These are phyloP conservation scores for Folsomia candida DNA, from an alignment of 2,888 invertebrate species.

Conservation along the genomic window DNA sequence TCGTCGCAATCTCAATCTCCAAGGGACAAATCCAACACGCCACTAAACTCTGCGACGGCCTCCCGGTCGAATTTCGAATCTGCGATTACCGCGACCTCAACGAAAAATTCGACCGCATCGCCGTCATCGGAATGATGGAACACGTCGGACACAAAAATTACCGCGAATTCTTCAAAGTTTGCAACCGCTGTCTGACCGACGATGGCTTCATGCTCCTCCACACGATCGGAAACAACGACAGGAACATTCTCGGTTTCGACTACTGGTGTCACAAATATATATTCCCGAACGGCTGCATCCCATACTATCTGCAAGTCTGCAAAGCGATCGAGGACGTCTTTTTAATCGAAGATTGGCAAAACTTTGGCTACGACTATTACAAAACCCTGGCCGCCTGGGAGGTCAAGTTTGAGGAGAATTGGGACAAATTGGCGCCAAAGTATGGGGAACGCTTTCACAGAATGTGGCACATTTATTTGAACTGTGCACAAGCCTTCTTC, in stretches of 20 bases:
- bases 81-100: conserved; percentile 37
- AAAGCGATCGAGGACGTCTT: conserved; percentile 34
- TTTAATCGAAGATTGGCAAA: conserved; percentile 44
- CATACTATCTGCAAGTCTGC: conserved; percentile 41
- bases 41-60: conserved; percentile 22
- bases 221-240: conserved; percentile 35
- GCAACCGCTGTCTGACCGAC: conserved; percentile 28
- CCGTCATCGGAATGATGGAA: conserved; percentile 41
- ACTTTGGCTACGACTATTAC: conserved; percentile 7
- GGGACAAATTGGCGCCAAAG: conserved; percentile 4
- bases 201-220: conserved; percentile 42
- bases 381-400: conserved; percentile 19
- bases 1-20: conserved; percentile 38
- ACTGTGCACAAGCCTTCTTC: neutral
- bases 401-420: conserved; percentile 20
- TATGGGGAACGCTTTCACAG: neutral
- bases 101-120: conserved; percentile 42
- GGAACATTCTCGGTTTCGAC: conserved; percentile 27
- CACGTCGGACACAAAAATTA: conserved; percentile 38
- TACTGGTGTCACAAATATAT: conserved; percentile 44
- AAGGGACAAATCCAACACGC: conserved; percentile 32
- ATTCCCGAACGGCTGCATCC: conserved; percentile 43
- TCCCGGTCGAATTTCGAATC: conserved; percentile 32
- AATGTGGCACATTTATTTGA: conserved; percentile 10
- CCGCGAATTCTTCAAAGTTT: conserved; percentile 37